phyloP scores from a whole-genome alignment of 2,888 invertebrate genomes.

The Caenorhabditis plicata region DNA sequence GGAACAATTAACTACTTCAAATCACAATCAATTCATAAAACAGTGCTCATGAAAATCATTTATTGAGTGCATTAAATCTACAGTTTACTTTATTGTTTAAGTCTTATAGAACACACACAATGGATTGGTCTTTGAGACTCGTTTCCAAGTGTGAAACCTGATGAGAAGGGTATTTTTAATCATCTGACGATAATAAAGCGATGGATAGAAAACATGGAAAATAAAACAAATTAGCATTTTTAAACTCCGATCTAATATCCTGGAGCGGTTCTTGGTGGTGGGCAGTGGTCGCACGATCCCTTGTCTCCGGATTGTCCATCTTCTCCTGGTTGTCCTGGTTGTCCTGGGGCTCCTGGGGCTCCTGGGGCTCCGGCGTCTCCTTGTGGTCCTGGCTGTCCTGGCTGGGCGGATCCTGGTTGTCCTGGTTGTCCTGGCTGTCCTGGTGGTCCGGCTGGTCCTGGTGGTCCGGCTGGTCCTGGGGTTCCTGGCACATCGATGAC shows the following conservation, averaged over 20 bases:
- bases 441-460: slow-evolving; percentile 40
- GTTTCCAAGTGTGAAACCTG: too few species aligned
- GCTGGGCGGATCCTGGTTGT: slow-evolving; percentile 26
- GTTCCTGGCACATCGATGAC: slow-evolving; percentile 36
- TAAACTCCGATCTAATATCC: slow-evolving; percentile 32
- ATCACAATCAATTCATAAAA: too few species aligned
- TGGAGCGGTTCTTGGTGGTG: slow-evolving; percentile 42
- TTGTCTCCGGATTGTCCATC: slow-evolving; percentile 30
- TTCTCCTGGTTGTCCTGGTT: slow-evolving; percentile 30
- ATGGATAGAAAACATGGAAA: not conserved
- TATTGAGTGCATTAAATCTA: too few species aligned
- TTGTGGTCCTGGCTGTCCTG: slow-evolving; percentile 34
- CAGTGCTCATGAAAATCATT: too few species aligned
- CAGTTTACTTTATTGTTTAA: too few species aligned
- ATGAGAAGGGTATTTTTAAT: too few species aligned
- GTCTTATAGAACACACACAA: too few species aligned
- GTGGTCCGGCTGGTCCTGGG: slow-evolving; percentile 41
- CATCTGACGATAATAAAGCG: too few species aligned
- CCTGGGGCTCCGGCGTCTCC: slow-evolving; percentile 37
- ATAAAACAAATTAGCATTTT: not conserved
- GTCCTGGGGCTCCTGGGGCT: slow-evolving; percentile 40
- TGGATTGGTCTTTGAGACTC: too few species aligned
- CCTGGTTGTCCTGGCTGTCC: slow-evolving; percentile 40
- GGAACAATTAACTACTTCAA: too few species aligned
- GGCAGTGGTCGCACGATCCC: slow-evolving; percentile 48